These are phyloP conservation scores for Dromococcyx pavoninus DNA, from an alignment of 2,797 vertebrate genomes.

Conservation along the genomic window DNA sequence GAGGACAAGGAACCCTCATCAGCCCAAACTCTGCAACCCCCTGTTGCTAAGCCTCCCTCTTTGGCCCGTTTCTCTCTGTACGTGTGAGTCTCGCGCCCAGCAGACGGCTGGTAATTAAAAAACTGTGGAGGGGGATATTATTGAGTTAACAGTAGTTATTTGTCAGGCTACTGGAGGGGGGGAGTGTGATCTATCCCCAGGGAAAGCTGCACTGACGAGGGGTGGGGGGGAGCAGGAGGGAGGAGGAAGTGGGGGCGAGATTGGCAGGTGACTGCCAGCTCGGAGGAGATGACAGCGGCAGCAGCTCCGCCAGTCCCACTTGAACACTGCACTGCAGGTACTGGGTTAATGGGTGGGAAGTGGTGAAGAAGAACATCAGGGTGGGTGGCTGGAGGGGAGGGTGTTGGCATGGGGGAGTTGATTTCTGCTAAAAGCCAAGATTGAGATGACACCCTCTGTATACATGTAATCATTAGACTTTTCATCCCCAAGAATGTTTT, in stretches of 20 bases:
- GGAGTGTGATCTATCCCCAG: conserved; percentile 71
- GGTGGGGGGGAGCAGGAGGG: conserved; percentile 56
- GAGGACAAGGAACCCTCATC: not conserved
- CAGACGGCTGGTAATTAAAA: conserved; percentile 70
- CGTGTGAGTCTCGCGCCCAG: not conserved
- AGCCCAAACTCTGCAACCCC: not conserved
- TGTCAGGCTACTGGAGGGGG: conserved; percentile 63
- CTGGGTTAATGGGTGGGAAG: conserved; percentile 58
- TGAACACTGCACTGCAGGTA: conserved; percentile 51
- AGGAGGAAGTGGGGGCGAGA: conserved; percentile 72
- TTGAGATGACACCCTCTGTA: conserved; percentile 37
- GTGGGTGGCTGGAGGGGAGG: conserved; percentile 51
- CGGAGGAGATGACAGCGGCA: conserved; percentile 39
- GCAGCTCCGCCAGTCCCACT: conserved; percentile 55
- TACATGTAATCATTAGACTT: conserved; percentile 61
- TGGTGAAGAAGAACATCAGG: conserved; percentile 44
- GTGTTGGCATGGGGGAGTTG: conserved; percentile 23
- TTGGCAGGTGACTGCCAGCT: conserved; percentile 75
- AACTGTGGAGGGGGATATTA: conserved; percentile 73
- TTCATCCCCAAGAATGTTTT: conserved; percentile 54
- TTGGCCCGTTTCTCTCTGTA: not conserved
- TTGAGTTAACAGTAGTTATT: conserved; percentile 77
- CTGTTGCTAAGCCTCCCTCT: conserved; percentile 28
- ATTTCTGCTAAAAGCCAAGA: conserved; percentile 45
- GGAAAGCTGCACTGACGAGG: conserved; percentile 66